Conservation (phyloP, 1,140 invertebrate genomes). For the Apis cerana region DNA sequence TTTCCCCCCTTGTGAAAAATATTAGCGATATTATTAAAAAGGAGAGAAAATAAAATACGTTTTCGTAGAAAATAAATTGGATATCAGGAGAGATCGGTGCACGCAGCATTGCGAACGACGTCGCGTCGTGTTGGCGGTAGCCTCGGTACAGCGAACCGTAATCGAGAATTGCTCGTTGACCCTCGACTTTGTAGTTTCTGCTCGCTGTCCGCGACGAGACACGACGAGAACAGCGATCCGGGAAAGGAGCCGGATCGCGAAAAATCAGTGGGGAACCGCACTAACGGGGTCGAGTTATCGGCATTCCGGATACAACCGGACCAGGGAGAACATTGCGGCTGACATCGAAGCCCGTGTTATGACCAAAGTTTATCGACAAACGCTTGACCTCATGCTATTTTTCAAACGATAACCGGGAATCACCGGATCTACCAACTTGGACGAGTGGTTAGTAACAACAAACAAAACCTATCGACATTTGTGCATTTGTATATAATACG, state of each 20-base stretch:
- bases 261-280: constrained; percentile 58
- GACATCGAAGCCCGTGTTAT: constrained; percentile 65
- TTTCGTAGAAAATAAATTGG: not conserved
- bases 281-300: constrained; percentile 76
- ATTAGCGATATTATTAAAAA: no score
- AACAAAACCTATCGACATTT: not conserved
- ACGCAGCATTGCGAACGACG: not conserved
- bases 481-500: not conserved
- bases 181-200: constrained; percentile 37
- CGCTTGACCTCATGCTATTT: constrained; percentile 71
- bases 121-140: not conserved
- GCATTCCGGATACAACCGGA: constrained; percentile 71
- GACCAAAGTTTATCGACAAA: constrained; percentile 69
- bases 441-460: constrained; percentile 8
- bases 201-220: not conserved
- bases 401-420: constrained; percentile 74
- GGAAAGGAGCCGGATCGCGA: constrained; percentile 48
- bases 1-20: no score
- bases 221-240: constrained; percentile 38
- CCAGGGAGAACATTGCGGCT: constrained; percentile 62
- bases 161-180: constrained; percentile 56
- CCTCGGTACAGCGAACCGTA: constrained; percentile 4
- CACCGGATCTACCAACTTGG: constrained; percentile 68
- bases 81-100: not conserved
- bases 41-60: not conserved